Base-by-base conservation (phyloP, 2,888 invertebrate genomes). In the Eupithecia abbreviata region DNA sequence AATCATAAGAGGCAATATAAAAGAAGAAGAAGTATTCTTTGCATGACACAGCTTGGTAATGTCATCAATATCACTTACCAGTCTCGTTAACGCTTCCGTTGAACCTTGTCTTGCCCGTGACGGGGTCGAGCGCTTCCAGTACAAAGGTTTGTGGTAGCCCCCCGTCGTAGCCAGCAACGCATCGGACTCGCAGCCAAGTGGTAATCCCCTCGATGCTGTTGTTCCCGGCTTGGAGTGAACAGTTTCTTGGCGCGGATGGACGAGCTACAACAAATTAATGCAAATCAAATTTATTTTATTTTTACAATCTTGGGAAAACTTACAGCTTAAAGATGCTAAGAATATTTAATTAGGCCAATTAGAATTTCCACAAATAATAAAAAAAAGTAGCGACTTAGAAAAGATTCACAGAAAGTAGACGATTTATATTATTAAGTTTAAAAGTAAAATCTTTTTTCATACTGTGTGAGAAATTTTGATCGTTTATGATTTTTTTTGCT, bases 131-230 rank as follows among this genome's bases (percentile, higher is more conserved):
- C 0, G 98, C 98, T 90, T 98, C 98, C 77, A 98, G 92, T 73
- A 97, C 95, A 92, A 98, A 98, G 80, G 96, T 96, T 90, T 98
- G 98, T 66, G 97, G 97, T 77, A 98, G 95, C 0, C 98, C 98
- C 2, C 98, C 98, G 87, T 98, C 98, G 90, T 98, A 98, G 68
- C 98, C 98, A 0, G 97, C 96, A 77, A 97, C 96, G 90, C 98
- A 98, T 85, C 98, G 97, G 77, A 98, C 96, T 86, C 97, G 97
- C 86, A 98, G 92, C 95, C 96, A 92, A 67, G 84, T 86, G 15
- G 85, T 88, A 15, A 85, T 83, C 6, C 90, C 90, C 84, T 96
- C 95, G 82, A 93, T 89, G 87, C 95, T 92, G 88, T 94, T 89
- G 84, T 93, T 93, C 72, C 95, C 92, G 71, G 97, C 96, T 86